phyloP scores from a whole-genome alignment of 2,888 invertebrate genomes.

The Ceraclea dissimilis region DNA sequence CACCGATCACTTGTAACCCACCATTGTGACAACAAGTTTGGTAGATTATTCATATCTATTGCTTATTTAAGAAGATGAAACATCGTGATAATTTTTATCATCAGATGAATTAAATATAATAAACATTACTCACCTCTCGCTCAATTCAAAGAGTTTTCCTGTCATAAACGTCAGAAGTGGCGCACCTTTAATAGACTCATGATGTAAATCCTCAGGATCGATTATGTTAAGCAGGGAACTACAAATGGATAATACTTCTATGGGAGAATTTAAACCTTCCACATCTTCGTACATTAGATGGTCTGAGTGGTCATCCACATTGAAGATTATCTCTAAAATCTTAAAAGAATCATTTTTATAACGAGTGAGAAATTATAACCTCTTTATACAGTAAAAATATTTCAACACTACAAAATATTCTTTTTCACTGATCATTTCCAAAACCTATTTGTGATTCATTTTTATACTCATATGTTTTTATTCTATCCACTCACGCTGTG shows the following conservation, averaged over 20 bases:
- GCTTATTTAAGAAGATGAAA: no score
- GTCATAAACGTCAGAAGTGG: conserved; percentile 14
- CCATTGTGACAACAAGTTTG: no score
- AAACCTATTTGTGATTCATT: no score
- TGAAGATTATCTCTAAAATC: conserved; percentile 9
- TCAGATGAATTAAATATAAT: no score
- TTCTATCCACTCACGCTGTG: no score
- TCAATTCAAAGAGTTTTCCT: conserved; percentile 13
- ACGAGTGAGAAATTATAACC: neutral
- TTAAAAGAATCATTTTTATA: neutral
- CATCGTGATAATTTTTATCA: no score
- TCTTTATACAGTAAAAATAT: no score
- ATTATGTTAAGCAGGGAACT: conserved; percentile 20
- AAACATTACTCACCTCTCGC: conserved; percentile 21
- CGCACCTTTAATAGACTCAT: conserved; percentile 2
- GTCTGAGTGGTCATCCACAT: neutral
- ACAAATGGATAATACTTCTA: conserved; percentile 29
- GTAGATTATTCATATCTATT: no score
- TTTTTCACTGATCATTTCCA: no score
- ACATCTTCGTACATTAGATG: conserved; percentile 6
- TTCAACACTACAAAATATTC: no score
- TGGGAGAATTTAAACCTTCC: conserved; percentile 7
- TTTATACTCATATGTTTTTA: no score
- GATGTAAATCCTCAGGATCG: conserved; percentile 9
- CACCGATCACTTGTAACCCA: no score